phyloP scores from a whole-genome alignment of 53 echinoderm and acorn worm genomes.

The Paelopatides confundens region DNA sequence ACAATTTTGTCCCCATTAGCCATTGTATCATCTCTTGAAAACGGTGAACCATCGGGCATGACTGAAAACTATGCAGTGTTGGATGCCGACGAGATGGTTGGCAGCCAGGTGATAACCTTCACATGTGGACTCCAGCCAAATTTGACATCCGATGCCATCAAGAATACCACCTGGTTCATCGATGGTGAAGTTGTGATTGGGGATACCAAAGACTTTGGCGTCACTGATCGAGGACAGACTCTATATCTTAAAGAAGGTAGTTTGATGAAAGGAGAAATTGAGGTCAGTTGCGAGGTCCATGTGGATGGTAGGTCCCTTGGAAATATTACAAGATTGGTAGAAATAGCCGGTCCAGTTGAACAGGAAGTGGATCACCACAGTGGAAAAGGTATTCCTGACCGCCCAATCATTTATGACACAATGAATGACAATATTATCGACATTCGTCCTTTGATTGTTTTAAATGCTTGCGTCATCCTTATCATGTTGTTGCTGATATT shows the following conservation, averaged over 20 bases:
- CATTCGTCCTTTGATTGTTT: constrained; percentile 67
- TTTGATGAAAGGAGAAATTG: constrained; percentile 52
- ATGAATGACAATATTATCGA: constrained; percentile 47
- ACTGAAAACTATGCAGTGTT: constrained; percentile 11
- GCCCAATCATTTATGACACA: constrained; percentile 16
- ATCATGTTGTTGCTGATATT: constrained; percentile 77
- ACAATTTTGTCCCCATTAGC: constrained; percentile 65
- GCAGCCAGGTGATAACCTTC: constrained; percentile 58
- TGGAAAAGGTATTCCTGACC: constrained; percentile 33
- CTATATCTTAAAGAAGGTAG: constrained; percentile 69
- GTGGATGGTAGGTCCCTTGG: constrained; percentile 65
- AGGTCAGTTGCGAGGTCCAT: constrained; percentile 68
- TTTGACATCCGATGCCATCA: constrained; percentile 46
- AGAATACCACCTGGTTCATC: constrained; percentile 87
- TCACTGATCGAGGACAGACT: constrained; percentile 68
- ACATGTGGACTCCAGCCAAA: constrained; percentile 76
- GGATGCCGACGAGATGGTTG: constrained; percentile 14
- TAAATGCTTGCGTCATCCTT: constrained; percentile 69
- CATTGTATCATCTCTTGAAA: constrained; percentile 4
- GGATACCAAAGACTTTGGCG: constrained; percentile 57
- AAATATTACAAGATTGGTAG: constrained; percentile 57
- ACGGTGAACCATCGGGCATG: not conserved
- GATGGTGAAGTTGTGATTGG: constrained; percentile 55
- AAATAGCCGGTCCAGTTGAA: not conserved
- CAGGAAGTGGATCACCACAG: constrained; percentile 12